These are phyloP conservation scores for Orientallactaga bullata DNA, from an alignment of 2,113 vertebrate species.

Conservation along the genomic window DNA sequence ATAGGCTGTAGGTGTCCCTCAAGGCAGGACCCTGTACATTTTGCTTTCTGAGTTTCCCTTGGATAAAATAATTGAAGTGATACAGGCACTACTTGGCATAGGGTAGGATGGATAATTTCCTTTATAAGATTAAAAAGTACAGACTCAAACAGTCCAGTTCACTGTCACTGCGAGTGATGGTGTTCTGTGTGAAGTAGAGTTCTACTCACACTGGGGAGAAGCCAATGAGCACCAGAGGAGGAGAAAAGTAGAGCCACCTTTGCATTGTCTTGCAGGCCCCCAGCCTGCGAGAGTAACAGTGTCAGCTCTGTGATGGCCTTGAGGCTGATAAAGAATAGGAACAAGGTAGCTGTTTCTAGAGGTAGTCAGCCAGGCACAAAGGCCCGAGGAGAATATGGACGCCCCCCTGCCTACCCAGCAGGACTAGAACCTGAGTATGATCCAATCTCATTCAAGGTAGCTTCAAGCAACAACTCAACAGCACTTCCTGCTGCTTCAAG, in stretches of 20 bases:
- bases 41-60: constrained; percentile 29
- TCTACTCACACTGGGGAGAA: not conserved
- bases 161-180: not conserved
- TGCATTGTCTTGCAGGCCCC: not conserved
- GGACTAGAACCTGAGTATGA: no score
- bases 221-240: not conserved
- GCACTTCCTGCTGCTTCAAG: no score
- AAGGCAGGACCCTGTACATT: not conserved
- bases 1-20: not conserved
- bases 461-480: no score
- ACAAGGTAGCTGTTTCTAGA: no score
- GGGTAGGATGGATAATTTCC: not conserved
- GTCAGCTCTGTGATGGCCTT: not conserved
- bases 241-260: not conserved
- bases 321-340: not conserved
- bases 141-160: not conserved
- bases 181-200: not conserved
- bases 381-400: no score
- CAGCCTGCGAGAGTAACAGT: no score
- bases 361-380: no score
- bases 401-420: no score
- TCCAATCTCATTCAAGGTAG: no score
- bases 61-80: constrained; percentile 39
- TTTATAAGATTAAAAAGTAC: not conserved
- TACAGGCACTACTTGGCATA: not conserved